Evolutionary conservation across 2,888 invertebrate species (phyloP).

Genomic region (Dryomyza anilis): DNA sequence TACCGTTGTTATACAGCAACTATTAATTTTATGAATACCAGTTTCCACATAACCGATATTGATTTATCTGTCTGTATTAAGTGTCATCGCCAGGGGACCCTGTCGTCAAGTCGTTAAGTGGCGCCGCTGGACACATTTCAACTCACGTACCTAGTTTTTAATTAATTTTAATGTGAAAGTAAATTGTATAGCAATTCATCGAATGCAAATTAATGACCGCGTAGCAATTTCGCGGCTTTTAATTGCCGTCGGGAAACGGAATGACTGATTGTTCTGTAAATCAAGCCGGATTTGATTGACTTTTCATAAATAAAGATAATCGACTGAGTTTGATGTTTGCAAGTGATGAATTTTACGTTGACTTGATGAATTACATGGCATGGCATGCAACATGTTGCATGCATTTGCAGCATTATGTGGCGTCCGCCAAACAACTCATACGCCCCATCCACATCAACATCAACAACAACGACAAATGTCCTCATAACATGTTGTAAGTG

Average conservation of each 20-base stretch:
- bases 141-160: neutral
- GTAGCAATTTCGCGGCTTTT: slow-evolving; percentile 37
- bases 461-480: slow-evolving; percentile 36
- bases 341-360: neutral
- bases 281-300: neutral
- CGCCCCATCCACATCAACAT: too few species aligned
- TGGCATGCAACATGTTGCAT: too few species aligned
- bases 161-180: slow-evolving; percentile 28
- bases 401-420: too few species aligned
- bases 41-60: neutral
- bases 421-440: too few species aligned
- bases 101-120: neutral
- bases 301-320: neutral
- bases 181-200: too few species aligned
- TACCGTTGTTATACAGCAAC: neutral
- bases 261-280: neutral
- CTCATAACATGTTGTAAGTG: slow-evolving; percentile 38
- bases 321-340: neutral
- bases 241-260: slow-evolving; percentile 47
- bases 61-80: slow-evolving; percentile 13
- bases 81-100: slow-evolving; percentile 16
- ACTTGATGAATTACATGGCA: too few species aligned
- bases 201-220: slow-evolving; percentile 51
- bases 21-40: slow-evolving; percentile 14
- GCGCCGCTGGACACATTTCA: slow-evolving; percentile 7